Evolutionary conservation across 2,113 vertebrate genomes (phyloP), one percentile per base, ranked within the genome.

Genomic region (Zosterops hypoxanthus): DNA sequence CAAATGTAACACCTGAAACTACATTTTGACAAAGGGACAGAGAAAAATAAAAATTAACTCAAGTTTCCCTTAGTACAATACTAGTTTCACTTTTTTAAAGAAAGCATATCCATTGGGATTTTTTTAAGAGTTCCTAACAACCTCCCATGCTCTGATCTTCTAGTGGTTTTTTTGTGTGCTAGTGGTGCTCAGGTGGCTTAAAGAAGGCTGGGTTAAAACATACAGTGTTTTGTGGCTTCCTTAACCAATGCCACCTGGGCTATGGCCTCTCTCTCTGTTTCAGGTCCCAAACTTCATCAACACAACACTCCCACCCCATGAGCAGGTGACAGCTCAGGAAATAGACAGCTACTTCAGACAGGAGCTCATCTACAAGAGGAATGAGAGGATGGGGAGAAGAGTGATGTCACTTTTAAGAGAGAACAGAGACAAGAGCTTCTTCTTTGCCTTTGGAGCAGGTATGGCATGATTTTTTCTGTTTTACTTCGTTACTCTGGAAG

Each of bases 401-500:
- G 99, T 99, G 93, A 99, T 99, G 77, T 92, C 98, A 0, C 98
- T 99, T 64, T 92, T 99, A 94, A 98, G 98, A 93, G 98, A 98
- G 75, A 99, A 99, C 12, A 97, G 98, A 34, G 98, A 99, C 95
- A 99, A 99, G 97, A 99, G 98, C 39, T 99, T 98, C 97, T 99
- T 99, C 96, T 99, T 99, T 78, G 99, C 99, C 69, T 99, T 99
- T 53, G 99, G 99, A 95, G 99, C 99, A 98, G 99, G 99, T 99
- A 97, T 90, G 94, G 31, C 3, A 11, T 55, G 17, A 29, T 20
- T 66, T 78, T 73, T n/a, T 55, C 31, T 76, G 11, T 12, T 73
- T 82, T 82, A 26, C 8, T 41, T 3, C 0, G 4, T 47, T 60
- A 28, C 11, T 0, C 0, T 24, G 28, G 36, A 90, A 63, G 8